These are phyloP conservation scores for Leptestheria dahalacensis DNA, from an alignment of 1,140 invertebrate genomes.

Conservation along the genomic window DNA sequence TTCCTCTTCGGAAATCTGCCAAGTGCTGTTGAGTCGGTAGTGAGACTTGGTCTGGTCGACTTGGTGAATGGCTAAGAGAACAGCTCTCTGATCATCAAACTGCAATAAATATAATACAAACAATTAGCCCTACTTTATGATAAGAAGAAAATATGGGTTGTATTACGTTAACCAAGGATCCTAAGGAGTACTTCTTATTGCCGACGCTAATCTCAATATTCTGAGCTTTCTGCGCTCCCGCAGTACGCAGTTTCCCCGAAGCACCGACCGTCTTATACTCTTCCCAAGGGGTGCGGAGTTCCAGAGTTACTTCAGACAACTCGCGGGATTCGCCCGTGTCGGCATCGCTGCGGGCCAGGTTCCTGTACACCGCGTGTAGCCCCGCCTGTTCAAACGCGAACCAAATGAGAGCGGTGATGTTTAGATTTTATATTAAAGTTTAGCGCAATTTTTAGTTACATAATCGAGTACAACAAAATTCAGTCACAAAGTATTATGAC, in stretches of 20 bases:
- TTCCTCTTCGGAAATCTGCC: constrained; percentile 8
- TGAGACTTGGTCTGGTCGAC: background rate
- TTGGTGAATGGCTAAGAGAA: background rate
- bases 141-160: no score
- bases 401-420: no score
- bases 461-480: background rate
- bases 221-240: background rate
- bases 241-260: background rate
- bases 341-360: background rate
- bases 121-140: background rate
- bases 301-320: background rate
- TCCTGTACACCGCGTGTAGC: background rate
- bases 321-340: background rate
- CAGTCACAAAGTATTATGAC: no score
- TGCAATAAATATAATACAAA: background rate
- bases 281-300: background rate
- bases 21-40: constrained; percentile 10
- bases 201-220: background rate
- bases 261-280: background rate
- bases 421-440: no score
- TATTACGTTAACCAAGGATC: constrained; percentile 1
- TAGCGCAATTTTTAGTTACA: no score
- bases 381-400: background rate
- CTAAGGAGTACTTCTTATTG: background rate
- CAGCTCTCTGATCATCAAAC: background rate